Conservation (phyloP, 2,797 vertebrate genomes). For the Momotus momota region DNA sequence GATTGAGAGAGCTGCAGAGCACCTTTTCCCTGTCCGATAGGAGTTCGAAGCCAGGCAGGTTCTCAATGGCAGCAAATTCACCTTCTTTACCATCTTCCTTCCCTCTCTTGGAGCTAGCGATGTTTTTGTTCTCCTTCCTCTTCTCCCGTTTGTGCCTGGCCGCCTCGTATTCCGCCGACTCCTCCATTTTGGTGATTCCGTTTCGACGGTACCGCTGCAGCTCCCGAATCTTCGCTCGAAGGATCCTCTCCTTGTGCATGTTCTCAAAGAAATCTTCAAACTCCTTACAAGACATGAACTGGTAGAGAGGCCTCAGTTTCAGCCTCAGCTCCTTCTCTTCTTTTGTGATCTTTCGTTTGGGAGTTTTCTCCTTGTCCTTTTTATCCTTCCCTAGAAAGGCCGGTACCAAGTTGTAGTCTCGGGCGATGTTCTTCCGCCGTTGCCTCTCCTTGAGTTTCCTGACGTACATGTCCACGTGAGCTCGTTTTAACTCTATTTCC, state of each 20-base stretch:
- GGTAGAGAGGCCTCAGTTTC: conserved; percentile 90
- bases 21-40: conserved; percentile 96
- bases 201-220: conserved; percentile 95
- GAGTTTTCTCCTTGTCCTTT: conserved; percentile 89
- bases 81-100: conserved; percentile 92
- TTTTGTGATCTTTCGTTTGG: conserved; percentile 91
- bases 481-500: conserved; percentile 95
- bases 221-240: conserved; percentile 93
- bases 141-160: conserved; percentile 96
- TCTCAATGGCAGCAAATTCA: conserved; percentile 94
- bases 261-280: conserved; percentile 97
- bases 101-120: conserved; percentile 85
- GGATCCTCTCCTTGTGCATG: conserved; percentile 92
- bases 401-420: conserved; percentile 94
- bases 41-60: conserved; percentile 92
- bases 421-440: conserved; percentile 93
- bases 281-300: conserved; percentile 96
- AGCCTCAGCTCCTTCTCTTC: conserved; percentile 94
- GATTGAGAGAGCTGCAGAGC: conserved; percentile 91
- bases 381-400: conserved; percentile 92
- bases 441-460: conserved; percentile 93
- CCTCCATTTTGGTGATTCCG: conserved; percentile 93
- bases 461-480: conserved; percentile 98
- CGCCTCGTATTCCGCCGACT: conserved; percentile 93
- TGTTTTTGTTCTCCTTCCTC: conserved; percentile 92